These are phyloP conservation scores for Eupsittula cactorum DNA, from an alignment of 2,113 vertebrate species.

Conservation along the genomic window DNA sequence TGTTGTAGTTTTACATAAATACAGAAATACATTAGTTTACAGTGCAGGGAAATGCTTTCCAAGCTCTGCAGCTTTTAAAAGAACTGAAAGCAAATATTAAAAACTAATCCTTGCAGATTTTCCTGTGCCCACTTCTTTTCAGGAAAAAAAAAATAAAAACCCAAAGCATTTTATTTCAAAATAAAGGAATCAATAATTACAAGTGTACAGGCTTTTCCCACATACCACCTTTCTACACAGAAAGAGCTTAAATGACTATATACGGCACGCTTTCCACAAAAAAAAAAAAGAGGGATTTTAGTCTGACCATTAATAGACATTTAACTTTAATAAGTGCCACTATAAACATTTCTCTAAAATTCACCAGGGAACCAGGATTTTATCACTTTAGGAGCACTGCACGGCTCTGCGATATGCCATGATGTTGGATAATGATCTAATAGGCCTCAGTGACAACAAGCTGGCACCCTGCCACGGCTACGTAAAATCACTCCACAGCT, in stretches of 20 bases:
- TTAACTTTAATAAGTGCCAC: conserved; percentile 1
- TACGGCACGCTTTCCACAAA: background rate
- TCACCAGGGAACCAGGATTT: background rate
- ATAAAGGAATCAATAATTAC: background rate
- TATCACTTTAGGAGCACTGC: background rate
- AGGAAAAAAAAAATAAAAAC: background rate
- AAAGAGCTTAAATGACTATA: background rate
- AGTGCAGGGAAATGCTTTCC: background rate
- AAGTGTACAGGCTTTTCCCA: background rate
- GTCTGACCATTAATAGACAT: background rate
- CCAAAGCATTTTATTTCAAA: background rate
- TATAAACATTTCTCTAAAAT: conserved; percentile 27
- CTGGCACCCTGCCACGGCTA: background rate
- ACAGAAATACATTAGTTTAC: background rate
- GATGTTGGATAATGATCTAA: conserved; percentile 15
- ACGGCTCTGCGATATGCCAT: background rate
- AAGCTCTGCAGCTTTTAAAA: background rate
- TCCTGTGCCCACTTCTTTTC: background rate
- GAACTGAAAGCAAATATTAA: background rate
- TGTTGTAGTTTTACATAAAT: background rate
- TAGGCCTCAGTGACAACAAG: background rate
- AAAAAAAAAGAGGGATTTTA: background rate
- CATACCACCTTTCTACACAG: background rate
- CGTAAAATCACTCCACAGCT: background rate
- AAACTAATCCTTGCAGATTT: background rate